Evolutionary conservation across 2,797 vertebrate genomes (phyloP).

Genomic region (Orientallactaga sibirica): DNA sequence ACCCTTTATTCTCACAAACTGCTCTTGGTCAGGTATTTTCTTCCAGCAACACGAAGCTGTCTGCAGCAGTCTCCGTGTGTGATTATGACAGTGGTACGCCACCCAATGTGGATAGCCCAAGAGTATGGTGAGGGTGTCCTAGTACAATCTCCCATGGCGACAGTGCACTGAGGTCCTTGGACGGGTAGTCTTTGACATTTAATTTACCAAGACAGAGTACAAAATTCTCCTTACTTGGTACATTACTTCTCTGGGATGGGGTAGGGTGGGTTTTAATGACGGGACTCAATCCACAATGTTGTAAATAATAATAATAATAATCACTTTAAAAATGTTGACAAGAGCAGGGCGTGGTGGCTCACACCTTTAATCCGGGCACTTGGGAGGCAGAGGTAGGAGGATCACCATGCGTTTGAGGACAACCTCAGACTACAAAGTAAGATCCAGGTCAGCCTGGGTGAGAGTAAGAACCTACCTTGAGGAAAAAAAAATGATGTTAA

Average conservation of each 20-base stretch:
- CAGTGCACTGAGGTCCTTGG: neutral
- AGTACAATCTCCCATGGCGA: neutral
- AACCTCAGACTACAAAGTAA: too few relatives aligned
- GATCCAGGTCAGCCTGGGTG: too few relatives aligned
- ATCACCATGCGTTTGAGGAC: too few relatives aligned
- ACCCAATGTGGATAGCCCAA: neutral
- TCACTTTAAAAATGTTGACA: conserved; percentile 29
- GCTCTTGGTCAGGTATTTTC: too few relatives aligned
- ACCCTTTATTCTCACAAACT: too few relatives aligned
- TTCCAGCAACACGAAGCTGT: too few relatives aligned
- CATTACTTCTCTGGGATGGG: neutral
- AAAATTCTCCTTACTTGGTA: neutral
- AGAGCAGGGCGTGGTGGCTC: too few relatives aligned
- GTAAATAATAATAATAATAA: neutral
- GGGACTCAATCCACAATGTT: neutral
- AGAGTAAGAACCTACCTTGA: too few relatives aligned
- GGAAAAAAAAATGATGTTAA: too few relatives aligned
- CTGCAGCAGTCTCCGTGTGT: too few relatives aligned
- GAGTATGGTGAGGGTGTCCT: neutral
- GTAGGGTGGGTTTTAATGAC: neutral
- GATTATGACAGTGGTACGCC: neutral
- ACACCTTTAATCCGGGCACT: too few relatives aligned
- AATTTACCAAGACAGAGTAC: neutral
- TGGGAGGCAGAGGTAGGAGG: too few relatives aligned
- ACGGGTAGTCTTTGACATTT: neutral